Evolutionary conservation across 2,888 invertebrate species (phyloP), one percentile per base, ranked within the genome.

Genomic region (Dryobotodes eremita): DNA sequence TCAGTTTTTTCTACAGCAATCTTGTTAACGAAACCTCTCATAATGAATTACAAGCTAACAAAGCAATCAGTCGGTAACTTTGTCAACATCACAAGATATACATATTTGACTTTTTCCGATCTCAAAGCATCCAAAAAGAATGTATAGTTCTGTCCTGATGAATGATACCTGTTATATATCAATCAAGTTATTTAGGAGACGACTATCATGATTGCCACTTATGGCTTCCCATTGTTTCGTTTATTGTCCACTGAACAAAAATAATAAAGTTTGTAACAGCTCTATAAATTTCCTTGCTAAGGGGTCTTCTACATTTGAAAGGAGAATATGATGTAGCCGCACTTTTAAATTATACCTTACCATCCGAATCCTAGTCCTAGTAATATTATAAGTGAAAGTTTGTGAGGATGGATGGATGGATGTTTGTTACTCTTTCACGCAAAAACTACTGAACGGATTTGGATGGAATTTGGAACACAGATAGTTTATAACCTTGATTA

Each of bases 141-240:
- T 61, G 68, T 66, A 75, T 75, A 46, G 31, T 42, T 69, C 57
- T 0, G 2, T 68, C 53, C 61, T 77, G 79, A 79, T 57, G 66
- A 75, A 86, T 86, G 53, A 48, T 79, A 64, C 74, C 70, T 78
- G 82, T 83, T 76, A 79, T 59, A 71, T 83, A 88, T 83, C 71
- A 80, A 70, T 89, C 89, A 88, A 71, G 64, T 80, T 42, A 73
- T 79, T 82, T 81, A 53, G 75, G 26, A 77, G 62, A 50, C 55
- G 57, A 65, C 48, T 75, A 79, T 75, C 75, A 31, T 84, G 77
- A 88, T 88, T 86, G 80, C 86, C 79, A 83, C 88, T 89, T 77
- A 83, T 64, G 57, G 53, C 76, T 75, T 68, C n/a, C 83, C 68
- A 86, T 88, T 90, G 86, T 90, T 82, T 78, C 50, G 68, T 87